phyloP scores from a whole-genome alignment of 2,888 invertebrate genomes.

The Zeuzera pyrina region DNA sequence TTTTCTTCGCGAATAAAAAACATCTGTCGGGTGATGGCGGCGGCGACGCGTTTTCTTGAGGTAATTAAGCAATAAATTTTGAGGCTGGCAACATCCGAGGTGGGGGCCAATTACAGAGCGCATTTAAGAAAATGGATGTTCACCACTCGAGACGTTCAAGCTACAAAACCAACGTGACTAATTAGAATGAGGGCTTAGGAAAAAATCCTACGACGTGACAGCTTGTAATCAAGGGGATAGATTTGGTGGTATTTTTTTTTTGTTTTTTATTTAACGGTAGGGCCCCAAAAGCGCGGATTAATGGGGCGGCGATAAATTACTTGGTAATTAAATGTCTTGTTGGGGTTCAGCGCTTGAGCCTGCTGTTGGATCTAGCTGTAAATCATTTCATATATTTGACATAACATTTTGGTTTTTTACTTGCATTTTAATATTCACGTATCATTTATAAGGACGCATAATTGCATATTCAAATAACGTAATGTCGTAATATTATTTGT shows the following conservation, averaged over 20 bases:
- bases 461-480: too few relatives aligned
- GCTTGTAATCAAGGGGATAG: slow-evolving; percentile 71
- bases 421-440: too few relatives aligned
- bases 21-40: slow-evolving; percentile 55
- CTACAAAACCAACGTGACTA: slow-evolving; percentile 52
- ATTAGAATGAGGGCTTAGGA: slow-evolving; percentile 66
- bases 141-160: slow-evolving; percentile 29
- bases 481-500: too few relatives aligned
- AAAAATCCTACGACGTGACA: slow-evolving; percentile 70
- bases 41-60: slow-evolving; percentile 67
- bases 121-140: slow-evolving; percentile 67
- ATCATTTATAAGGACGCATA: too few relatives aligned
- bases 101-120: slow-evolving; percentile 63
- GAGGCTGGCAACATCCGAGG: slow-evolving; percentile 65
- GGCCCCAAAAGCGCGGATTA: slow-evolving; percentile 54
- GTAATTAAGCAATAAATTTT: slow-evolving; percentile 75
- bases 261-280: slow-evolving; percentile 32
- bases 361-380: too few relatives aligned
- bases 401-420: too few relatives aligned
- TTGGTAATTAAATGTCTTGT: slow-evolving; percentile 63
- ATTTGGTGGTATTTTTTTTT: slow-evolving; percentile 41
- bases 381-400: too few relatives aligned
- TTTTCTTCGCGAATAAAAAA: slow-evolving; percentile 69
- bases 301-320: slow-evolving; percentile 62
- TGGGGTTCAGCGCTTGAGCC: slow-evolving; percentile 25